Evolutionary conservation across 2,888 invertebrate species (phyloP).

Genomic region (Incurvaria masculella): DNA sequence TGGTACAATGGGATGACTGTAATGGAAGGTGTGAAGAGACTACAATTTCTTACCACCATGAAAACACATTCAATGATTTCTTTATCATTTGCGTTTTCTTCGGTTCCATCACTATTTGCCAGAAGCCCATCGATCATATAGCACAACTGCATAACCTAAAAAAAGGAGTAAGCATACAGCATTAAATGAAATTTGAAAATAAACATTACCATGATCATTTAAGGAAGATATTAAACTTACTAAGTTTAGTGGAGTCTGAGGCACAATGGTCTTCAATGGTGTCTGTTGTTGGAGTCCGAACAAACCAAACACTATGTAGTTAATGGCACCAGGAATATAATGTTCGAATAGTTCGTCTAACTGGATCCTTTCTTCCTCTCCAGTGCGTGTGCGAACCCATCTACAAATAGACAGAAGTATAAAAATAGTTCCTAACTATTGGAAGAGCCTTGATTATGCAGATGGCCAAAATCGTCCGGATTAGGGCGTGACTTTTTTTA

Average conservation of each 20-base stretch:
- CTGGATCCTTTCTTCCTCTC: conserved; percentile 48
- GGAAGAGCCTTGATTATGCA: no score
- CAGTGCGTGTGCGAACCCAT: conserved; percentile 64
- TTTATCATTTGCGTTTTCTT: conserved; percentile 42
- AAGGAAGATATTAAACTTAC: conserved; percentile 33
- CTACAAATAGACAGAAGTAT: conserved; percentile 23
- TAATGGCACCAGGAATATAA: conserved; percentile 69
- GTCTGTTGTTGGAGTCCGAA: conserved; percentile 68
- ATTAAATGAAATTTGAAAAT: neutral
- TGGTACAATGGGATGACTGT: no score
- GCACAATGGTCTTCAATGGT: conserved; percentile 77
- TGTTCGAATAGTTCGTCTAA: conserved; percentile 66
- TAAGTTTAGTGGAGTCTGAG: conserved; percentile 85
- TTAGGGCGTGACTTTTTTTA: no score
- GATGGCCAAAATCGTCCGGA: no score
- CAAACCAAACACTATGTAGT: conserved; percentile 69
- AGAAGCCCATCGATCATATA: conserved; percentile 73
- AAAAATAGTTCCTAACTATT: no score
- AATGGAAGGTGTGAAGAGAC: no score
- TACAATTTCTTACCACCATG: conserved; percentile 57
- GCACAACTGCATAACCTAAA: conserved; percentile 75
- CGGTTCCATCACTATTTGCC: conserved; percentile 50
- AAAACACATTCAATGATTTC: conserved; percentile 70
- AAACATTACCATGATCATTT: no score
- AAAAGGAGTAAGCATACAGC: conserved; percentile 2